A percentile compares a stretch with the other conserved stretches of the same genome.
phyloP scores from a whole-genome alignment of 1,140 invertebrate genomes.

The Panonychus citri region DNA sequence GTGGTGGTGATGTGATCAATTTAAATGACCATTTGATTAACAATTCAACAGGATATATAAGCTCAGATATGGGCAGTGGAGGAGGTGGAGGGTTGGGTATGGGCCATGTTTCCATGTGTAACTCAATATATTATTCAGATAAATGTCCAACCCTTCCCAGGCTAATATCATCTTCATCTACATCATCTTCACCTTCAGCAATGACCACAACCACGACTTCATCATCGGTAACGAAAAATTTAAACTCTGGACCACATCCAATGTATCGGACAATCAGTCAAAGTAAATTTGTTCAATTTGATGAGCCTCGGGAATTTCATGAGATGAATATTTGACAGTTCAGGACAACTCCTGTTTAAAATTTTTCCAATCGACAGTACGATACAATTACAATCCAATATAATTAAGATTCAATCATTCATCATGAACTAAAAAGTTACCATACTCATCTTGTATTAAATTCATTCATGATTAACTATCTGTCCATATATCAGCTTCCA shows the following conservation, averaged over 20 bases:
- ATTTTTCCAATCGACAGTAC: not conserved
- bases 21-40: not conserved
- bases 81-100: not conserved
- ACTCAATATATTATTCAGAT: not conserved
- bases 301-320: not conserved
- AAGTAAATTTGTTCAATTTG: not conserved
- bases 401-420: not conserved
- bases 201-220: not conserved
- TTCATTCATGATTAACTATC: too few species aligned
- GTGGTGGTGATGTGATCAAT: not conserved
- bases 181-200: not conserved
- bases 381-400: not conserved
- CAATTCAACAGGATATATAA: not conserved
- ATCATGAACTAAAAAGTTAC: not conserved
- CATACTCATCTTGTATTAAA: too few species aligned
- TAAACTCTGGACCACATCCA: not conserved
- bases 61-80: not conserved
- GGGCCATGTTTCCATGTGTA: not conserved
- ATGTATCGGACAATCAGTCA: not conserved
- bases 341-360: not conserved
- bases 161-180: not conserved
- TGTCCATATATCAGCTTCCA: too few species aligned
- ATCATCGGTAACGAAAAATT: not conserved
- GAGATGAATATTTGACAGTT: conserved; percentile 4
- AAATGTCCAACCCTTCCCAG: not conserved